Conservation (phyloP, 2,888 invertebrate genomes). For the Agapostemon virescens region DNA sequence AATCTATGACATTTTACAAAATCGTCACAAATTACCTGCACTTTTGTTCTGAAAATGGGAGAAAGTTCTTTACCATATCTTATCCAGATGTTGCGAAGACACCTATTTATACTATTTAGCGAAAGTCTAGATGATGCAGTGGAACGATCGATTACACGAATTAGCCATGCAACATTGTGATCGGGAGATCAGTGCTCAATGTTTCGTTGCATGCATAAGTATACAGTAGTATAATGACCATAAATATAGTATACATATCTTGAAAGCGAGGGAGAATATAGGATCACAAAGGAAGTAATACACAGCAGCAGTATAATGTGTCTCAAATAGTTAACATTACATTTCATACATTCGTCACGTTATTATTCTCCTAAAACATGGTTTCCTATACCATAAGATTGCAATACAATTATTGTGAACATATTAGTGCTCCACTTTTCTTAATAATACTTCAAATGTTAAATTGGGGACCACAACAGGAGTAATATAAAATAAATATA, state of each 20-base stretch:
- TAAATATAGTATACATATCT: not conserved
- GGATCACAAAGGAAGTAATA: too few species aligned
- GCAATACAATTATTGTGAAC: too few species aligned
- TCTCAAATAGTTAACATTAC: too few species aligned
- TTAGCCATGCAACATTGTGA: not conserved
- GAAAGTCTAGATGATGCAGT: conserved; percentile 12
- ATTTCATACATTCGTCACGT: too few species aligned
- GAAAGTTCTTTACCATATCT: not conserved
- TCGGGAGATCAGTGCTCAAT: not conserved
- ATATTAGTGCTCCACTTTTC: too few species aligned
- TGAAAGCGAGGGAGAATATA: not conserved
- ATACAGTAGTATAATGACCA: not conserved
- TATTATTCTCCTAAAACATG: too few species aligned
- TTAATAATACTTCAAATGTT: too few species aligned
- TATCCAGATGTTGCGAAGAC: not conserved
- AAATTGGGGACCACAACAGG: too few species aligned
- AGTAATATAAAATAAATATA: too few species aligned
- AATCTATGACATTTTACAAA: not conserved
- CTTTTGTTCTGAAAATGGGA: not conserved
- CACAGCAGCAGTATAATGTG: too few species aligned
- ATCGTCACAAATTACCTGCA: not conserved
- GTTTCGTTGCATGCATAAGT: not conserved
- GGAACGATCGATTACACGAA: not conserved
- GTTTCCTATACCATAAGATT: too few species aligned
- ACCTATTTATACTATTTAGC: not conserved